Conservation (phyloP, 2,113 vertebrate species). For the Chloebia gouldiae region DNA sequence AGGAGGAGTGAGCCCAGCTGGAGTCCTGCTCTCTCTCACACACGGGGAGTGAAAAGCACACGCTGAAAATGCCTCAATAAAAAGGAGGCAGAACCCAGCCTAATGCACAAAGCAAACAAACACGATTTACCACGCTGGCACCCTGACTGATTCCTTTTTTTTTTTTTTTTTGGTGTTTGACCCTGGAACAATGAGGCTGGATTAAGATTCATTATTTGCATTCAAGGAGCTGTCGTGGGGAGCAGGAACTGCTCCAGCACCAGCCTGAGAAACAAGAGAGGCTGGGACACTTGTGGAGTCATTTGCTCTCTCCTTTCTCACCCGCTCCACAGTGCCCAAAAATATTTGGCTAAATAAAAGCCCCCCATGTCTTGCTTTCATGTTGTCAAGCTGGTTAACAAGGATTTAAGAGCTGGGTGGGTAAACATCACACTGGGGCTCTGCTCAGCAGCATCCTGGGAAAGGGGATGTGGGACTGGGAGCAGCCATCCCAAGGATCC, state of each 20-base stretch:
- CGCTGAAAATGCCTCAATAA: not conserved
- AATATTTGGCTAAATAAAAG: not conserved
- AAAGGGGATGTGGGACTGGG: not conserved
- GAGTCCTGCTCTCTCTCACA: not conserved
- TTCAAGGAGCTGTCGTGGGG: not conserved
- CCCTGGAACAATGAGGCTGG: not conserved
- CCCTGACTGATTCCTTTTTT: not conserved
- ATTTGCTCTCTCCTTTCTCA: not conserved
- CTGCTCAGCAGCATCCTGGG: not conserved
- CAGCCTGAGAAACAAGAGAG: not conserved
- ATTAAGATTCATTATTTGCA: constrained; percentile 5
- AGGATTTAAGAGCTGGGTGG: not conserved
- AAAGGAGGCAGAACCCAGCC: not conserved
- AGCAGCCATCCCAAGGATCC: not conserved
- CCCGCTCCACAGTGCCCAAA: not conserved
- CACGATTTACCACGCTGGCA: not conserved
- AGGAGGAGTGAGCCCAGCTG: not conserved
- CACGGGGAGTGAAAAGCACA: not conserved
- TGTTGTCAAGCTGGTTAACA: not conserved
- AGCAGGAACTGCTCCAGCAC: not conserved
- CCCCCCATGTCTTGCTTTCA: not conserved
- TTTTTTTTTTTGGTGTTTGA: not conserved
- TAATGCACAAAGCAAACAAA: not conserved
- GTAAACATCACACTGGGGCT: not conserved
- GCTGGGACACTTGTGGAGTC: not conserved